A percentile compares a stretch with the other conserved stretches of the same genome.
These are phyloP conservation scores for Bufotes viridis DNA, from an alignment of 2,797 vertebrate genomes.

Conservation along the genomic window DNA sequence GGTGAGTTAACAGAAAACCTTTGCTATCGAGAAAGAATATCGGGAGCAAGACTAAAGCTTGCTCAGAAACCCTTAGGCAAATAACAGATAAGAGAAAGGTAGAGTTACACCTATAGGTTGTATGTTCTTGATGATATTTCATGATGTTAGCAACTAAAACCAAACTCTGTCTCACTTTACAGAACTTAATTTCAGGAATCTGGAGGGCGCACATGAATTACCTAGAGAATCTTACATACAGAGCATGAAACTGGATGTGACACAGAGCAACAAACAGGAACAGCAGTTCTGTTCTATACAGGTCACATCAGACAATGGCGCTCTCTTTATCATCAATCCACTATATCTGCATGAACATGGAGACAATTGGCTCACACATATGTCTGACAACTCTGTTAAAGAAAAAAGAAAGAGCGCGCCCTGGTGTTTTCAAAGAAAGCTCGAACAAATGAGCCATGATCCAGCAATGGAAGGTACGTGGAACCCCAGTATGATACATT, in stretches of 20 bases:
- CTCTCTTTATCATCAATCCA: constrained; percentile 83
- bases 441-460: background rate
- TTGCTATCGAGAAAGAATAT: too few species aligned
- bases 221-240: constrained; percentile 15
- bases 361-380: constrained; percentile 76
- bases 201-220: background rate
- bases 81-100: too few species aligned
- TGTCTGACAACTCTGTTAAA: background rate
- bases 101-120: background rate
- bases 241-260: constrained; percentile 57
- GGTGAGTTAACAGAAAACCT: too few species aligned
- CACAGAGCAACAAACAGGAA: constrained; percentile 22
- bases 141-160: background rate
- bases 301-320: constrained; percentile 74
- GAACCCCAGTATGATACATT: background rate
- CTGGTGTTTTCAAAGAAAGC: background rate
- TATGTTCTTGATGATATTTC: background rate
- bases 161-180: background rate
- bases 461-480: constrained; percentile 24
- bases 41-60: too few species aligned
- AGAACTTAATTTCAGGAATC: constrained; percentile 11
- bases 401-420: constrained; percentile 39
- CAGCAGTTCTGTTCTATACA: constrained; percentile 55
- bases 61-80: too few species aligned
- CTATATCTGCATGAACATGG: constrained; percentile 83